phyloP scores from a whole-genome alignment of 2,797 vertebrate genomes.

The Bradypus variegatus region DNA sequence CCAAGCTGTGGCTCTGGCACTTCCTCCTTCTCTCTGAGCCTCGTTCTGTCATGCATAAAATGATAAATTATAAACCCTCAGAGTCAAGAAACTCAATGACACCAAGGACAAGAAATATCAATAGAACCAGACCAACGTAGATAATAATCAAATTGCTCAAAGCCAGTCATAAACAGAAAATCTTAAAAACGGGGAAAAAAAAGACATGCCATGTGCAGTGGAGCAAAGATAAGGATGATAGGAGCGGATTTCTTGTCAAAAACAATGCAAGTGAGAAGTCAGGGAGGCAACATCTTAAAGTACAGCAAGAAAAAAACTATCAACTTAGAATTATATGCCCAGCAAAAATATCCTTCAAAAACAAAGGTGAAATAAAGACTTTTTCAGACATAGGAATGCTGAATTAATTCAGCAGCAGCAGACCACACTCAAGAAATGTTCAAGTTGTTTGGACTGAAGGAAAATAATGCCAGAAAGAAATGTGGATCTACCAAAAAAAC shows the following conservation, averaged over 20 bases:
- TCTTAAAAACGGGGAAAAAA: background rate
- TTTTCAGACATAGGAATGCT: conserved; percentile 18
- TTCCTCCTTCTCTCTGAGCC: background rate
- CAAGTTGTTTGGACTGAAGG: background rate
- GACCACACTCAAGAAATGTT: conserved; percentile 7
- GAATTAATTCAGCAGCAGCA: background rate
- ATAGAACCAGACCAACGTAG: background rate
- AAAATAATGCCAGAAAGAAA: conserved; percentile 1
- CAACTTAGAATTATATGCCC: background rate
- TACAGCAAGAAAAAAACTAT: background rate
- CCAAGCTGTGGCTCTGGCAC: background rate
- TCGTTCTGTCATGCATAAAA: background rate
- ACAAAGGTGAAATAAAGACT: conserved; percentile 20
- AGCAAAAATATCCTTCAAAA: conserved; percentile 26
- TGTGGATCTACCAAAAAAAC: background rate
- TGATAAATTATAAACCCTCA: background rate
- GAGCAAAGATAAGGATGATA: background rate
- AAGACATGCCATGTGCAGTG: background rate
- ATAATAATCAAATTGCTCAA: conserved; percentile 18
- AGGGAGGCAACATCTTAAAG: background rate
- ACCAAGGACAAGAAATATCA: conserved; percentile 8
- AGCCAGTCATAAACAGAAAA: conserved; percentile 12
- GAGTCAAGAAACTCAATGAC: conserved; percentile 31
- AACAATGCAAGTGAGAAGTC: background rate
- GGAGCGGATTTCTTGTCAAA: conserved; percentile 19